Conservation (phyloP, 1,140 invertebrate genomes). For the Wasmannia auropunctata region DNA sequence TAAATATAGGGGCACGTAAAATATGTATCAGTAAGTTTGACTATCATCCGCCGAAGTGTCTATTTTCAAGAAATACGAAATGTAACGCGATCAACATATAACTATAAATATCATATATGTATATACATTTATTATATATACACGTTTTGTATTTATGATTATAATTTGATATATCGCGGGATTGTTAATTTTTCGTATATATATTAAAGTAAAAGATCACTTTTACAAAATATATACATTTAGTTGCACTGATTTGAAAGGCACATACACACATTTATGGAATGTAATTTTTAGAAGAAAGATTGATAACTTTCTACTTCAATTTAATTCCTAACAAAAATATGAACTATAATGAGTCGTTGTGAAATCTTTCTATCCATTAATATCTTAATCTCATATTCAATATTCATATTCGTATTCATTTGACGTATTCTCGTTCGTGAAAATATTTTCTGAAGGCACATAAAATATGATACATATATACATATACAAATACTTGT, state of each 20-base stretch:
- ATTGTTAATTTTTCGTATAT: neutral
- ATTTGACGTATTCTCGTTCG: neutral
- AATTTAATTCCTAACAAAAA: neutral
- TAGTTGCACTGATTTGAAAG: neutral
- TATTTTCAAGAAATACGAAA: neutral
- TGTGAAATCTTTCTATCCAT: neutral
- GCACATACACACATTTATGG: neutral
- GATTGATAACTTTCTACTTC: neutral
- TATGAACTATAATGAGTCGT: neutral
- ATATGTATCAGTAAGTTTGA: neutral
- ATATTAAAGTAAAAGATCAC: neutral
- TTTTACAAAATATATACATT: neutral
- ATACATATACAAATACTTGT: too few relatives aligned
- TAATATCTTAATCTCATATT: constrained; percentile 26
- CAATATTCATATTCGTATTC: too few relatives aligned
- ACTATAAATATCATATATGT: neutral
- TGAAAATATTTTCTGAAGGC: neutral
- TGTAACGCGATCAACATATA: neutral
- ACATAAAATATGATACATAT: too few relatives aligned
- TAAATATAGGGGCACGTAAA: neutral
- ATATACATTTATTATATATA: too few relatives aligned
- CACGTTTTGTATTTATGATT: neutral
- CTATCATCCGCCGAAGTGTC: neutral
- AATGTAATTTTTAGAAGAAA: neutral
- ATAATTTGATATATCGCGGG: neutral